Conservation (phyloP, 2,797 vertebrate species). For the Nannoperca australis region DNA sequence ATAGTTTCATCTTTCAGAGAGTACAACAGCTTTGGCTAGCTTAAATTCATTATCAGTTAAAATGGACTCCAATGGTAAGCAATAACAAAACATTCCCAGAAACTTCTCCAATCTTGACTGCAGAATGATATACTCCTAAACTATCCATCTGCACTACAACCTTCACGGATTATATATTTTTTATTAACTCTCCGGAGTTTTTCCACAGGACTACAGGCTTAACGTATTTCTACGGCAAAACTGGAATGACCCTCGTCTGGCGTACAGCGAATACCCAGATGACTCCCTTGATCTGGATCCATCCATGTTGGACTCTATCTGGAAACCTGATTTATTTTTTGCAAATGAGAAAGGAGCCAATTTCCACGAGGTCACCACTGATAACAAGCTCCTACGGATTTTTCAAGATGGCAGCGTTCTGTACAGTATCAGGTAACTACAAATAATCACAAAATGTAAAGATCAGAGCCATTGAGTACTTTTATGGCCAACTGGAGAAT, state of each 20-base stretch:
- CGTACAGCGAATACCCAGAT: conserved; percentile 93
- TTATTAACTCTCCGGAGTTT: conserved; percentile 48
- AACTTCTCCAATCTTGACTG: conserved; percentile 9
- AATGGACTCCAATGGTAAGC: not conserved
- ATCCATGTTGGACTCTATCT: conserved; percentile 97
- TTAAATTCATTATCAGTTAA: not conserved
- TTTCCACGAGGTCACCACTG: conserved; percentile 95
- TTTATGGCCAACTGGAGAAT: not conserved
- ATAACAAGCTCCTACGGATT: conserved; percentile 95
- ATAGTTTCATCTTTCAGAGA: conserved; percentile 2
- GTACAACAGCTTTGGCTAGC: not conserved
- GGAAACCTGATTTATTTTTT: conserved; percentile 97
- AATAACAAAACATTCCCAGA: conserved; percentile 18
- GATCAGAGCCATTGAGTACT: not conserved
- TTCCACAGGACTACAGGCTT: conserved; percentile 91
- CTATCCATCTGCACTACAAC: conserved; percentile 19
- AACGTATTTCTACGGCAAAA: conserved; percentile 95
- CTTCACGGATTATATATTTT: conserved; percentile 30
- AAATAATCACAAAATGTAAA: conserved; percentile 3
- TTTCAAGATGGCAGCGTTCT: conserved; percentile 95
- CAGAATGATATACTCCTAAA: conserved; percentile 21
- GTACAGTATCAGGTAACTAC: conserved; percentile 92
- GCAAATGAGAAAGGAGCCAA: conserved; percentile 96
- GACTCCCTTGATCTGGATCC: conserved; percentile 94
- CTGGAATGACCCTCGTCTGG: conserved; percentile 94